These are phyloP conservation scores for Chelonia mydas DNA, from an alignment of 2,797 vertebrate species.

Conservation along the genomic window DNA sequence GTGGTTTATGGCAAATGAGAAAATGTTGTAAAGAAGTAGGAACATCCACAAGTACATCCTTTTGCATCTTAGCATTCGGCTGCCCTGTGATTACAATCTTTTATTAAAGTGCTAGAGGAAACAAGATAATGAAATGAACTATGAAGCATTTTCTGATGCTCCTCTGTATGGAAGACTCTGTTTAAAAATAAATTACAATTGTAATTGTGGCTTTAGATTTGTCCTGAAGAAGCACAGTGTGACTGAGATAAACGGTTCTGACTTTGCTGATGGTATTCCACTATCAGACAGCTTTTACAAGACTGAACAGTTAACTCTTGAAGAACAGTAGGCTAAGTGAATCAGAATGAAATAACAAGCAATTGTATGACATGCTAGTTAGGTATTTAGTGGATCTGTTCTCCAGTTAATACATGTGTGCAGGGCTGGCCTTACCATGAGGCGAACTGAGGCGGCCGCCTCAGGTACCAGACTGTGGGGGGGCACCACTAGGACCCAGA, in stretches of 20 bases:
- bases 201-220: slow-evolving; percentile 18
- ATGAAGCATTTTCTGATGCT: background rate
- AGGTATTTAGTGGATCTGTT: background rate
- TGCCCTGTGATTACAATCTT: background rate
- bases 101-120: background rate
- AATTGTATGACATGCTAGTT: accelerated
- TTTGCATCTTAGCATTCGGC: background rate
- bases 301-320: background rate
- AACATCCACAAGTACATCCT: background rate
- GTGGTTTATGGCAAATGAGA: background rate
- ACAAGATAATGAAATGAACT: slow-evolving; percentile 15
- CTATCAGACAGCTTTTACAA: background rate
- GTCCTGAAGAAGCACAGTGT: slow-evolving; percentile 3
- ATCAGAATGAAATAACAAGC: background rate
- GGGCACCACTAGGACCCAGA: too few relatives aligned
- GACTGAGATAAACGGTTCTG: background rate
- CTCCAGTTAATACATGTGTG: background rate
- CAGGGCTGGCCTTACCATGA: too few relatives aligned
- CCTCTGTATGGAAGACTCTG: background rate
- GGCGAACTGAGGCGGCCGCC: too few relatives aligned
- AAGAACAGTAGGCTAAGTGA: background rate
- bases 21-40: background rate
- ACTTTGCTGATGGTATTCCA: background rate
- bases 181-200: slow-evolving; percentile 43
- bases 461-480: too few relatives aligned